A percentile compares a stretch with the other conserved stretches of the same genome.
These are phyloP conservation scores for Erethizon dorsatum DNA, from an alignment of 2,797 vertebrate species.

Conservation along the genomic window DNA sequence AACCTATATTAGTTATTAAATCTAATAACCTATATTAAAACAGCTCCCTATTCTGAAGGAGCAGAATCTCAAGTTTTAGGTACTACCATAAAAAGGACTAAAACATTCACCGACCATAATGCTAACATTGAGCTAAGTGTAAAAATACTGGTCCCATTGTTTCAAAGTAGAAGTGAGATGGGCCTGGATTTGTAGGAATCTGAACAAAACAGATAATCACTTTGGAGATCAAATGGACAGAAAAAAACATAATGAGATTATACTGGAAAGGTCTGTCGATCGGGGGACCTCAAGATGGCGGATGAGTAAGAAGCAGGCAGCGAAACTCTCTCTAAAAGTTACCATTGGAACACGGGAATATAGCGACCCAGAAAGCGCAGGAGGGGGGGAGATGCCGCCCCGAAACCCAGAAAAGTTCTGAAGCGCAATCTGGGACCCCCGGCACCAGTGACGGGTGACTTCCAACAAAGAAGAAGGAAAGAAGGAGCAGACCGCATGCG, in stretches of 20 bases:
- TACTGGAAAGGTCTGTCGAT: not conserved
- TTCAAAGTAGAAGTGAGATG: not conserved
- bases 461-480: too few relatives aligned
- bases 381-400: too few relatives aligned
- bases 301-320: too few relatives aligned
- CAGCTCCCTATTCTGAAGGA: not conserved
- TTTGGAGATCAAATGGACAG: not conserved
- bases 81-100: not conserved
- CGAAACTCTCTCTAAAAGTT: too few relatives aligned
- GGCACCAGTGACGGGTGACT: too few relatives aligned
- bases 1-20: too few relatives aligned
- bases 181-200: not conserved
- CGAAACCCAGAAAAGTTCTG: too few relatives aligned
- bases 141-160: not conserved
- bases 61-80: slow-evolving; percentile 4
- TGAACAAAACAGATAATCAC: not conserved
- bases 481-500: too few relatives aligned
- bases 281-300: too few relatives aligned
- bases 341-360: too few relatives aligned
- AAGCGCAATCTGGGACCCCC: too few relatives aligned
- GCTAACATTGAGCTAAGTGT: not conserved
- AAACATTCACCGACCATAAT: not conserved
- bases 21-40: not conserved
- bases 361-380: too few relatives aligned
- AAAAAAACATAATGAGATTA: not conserved